Evolutionary conservation across 2,113 vertebrate species (phyloP).

Genomic region (Megaceryle maxima): DNA sequence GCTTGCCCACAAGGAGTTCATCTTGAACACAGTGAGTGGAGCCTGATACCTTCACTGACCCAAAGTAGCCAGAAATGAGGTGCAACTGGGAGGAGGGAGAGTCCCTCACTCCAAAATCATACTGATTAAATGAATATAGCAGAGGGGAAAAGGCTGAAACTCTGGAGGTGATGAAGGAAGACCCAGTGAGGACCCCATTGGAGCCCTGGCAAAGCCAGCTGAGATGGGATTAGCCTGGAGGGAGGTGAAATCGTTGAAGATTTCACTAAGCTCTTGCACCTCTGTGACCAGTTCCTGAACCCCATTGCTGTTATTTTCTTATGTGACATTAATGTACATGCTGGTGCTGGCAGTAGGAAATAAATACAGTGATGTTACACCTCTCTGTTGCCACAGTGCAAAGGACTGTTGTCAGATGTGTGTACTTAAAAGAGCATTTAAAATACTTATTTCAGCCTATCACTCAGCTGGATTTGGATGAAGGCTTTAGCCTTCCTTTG

Average conservation of each 20-base stretch:
- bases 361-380: neutral
- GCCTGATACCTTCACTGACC: neutral
- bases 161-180: neutral
- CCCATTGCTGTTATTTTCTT: neutral
- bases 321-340: neutral
- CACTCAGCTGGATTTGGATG: neutral
- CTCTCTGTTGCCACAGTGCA: neutral
- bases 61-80: accelerated
- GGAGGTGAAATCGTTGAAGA: neutral
- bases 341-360: neutral
- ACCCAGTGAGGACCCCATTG: neutral
- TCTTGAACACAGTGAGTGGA: neutral
- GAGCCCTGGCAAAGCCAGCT: neutral
- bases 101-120: neutral
- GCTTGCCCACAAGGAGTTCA: accelerated
- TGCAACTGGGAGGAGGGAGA: neutral
- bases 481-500: neutral
- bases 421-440: neutral
- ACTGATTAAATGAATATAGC: accelerated
- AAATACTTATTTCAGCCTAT: neutral
- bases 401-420: neutral
- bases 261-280: neutral
- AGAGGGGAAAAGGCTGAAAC: neutral
- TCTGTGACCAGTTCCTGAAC: neutral
- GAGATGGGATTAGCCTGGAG: neutral